Conservation (phyloP, 1,140 invertebrate species). For the Drosophila parabipectinata region DNA sequence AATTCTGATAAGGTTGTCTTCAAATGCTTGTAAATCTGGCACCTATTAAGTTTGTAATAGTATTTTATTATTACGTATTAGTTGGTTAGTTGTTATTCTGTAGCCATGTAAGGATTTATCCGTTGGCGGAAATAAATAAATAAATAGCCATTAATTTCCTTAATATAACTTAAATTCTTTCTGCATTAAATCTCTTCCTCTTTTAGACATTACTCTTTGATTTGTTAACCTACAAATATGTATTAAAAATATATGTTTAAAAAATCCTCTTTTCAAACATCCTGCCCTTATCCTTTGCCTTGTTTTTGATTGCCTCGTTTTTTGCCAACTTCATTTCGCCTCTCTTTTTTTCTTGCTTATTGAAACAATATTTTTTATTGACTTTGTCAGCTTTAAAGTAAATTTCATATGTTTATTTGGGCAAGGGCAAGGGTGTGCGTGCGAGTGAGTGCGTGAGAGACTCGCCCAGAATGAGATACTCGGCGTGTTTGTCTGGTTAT, state of each 20-base stretch:
- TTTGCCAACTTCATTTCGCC: constrained; percentile 60
- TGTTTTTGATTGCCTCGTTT: constrained; percentile 39
- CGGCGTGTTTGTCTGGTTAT: constrained; percentile 46
- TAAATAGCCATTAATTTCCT: too few species aligned
- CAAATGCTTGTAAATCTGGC: too few species aligned
- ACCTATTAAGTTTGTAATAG: too few species aligned
- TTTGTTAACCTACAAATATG: background rate
- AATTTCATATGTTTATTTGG: constrained; percentile 80
- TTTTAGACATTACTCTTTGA: too few species aligned
- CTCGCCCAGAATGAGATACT: constrained; percentile 8
- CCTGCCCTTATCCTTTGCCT: constrained; percentile 36
- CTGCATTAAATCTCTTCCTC: too few species aligned
- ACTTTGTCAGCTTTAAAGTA: constrained; percentile 83
- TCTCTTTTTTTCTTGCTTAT: constrained; percentile 64
- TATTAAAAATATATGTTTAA: constrained; percentile 9
- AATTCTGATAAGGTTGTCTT: too few species aligned
- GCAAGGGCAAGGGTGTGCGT: constrained; percentile 41
- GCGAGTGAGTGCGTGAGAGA: constrained; percentile 1
- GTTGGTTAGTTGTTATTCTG: too few species aligned
- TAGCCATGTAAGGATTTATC: too few species aligned
- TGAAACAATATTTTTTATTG: constrained; percentile 82
- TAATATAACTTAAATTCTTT: too few species aligned
- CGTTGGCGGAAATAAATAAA: too few species aligned
- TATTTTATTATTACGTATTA: too few species aligned
- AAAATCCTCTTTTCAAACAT: constrained; percentile 36